A percentile compares a stretch with the other conserved stretches of the same genome.
These are phyloP conservation scores for Boloria selene DNA, from an alignment of 2,888 invertebrate species.

Conservation along the genomic window DNA sequence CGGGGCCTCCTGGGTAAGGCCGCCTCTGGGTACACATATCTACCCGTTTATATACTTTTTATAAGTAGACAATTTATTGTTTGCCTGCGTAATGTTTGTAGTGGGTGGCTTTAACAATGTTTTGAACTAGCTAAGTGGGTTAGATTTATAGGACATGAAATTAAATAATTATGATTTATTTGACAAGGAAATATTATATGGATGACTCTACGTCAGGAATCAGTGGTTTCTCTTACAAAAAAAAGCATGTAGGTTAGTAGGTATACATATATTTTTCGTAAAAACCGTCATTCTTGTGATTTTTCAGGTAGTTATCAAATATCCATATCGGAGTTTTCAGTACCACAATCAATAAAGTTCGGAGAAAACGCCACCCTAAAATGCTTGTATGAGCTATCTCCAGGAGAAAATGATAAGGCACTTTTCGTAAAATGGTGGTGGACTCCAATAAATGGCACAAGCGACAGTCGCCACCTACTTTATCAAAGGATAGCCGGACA, in stretches of 20 bases:
- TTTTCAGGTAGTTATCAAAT: constrained; percentile 63
- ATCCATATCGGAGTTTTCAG: constrained; percentile 62
- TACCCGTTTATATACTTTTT: too few relatives aligned
- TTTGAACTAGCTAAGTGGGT: constrained; percentile 45
- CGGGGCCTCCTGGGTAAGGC: too few relatives aligned
- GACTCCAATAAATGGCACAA: constrained; percentile 49
- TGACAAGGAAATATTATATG: background rate
- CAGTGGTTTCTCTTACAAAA: too few relatives aligned
- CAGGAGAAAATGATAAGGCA: constrained; percentile 45
- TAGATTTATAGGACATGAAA: constrained; percentile 20
- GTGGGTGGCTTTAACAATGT: constrained; percentile 49
- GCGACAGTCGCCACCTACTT: constrained; percentile 50
- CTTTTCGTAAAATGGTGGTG: constrained; percentile 71
- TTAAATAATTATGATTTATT: constrained; percentile 18
- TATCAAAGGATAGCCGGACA: constrained; percentile 59
- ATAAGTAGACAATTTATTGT: background rate
- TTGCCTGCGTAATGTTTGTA: constrained; percentile 47
- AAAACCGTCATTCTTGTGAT: background rate
- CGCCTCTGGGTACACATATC: too few relatives aligned
- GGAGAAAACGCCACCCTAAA: constrained; percentile 57
- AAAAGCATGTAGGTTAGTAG: background rate
- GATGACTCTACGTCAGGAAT: too few relatives aligned
- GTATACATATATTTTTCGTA: background rate
- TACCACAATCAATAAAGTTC: constrained; percentile 54
- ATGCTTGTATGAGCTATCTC: constrained; percentile 52